Base-by-base conservation (phyloP, 2,797 vertebrate genomes). In the Sibirionetta formosa region DNA sequence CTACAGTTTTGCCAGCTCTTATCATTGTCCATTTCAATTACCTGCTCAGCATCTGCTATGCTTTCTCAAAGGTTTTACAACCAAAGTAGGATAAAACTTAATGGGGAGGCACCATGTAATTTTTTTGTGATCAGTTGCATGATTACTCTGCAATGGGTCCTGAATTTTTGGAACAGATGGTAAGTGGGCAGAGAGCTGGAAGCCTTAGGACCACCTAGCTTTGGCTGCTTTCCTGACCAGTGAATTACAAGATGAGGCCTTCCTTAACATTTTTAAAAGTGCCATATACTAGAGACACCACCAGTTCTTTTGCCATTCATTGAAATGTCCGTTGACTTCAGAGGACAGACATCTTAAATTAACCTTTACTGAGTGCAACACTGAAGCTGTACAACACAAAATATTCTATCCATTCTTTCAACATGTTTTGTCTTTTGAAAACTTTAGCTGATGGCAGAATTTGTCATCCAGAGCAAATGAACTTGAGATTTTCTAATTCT, bases 161-260 rank as follows among this genome's bases (percentile, higher is more conserved):
- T 73, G 81, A 73, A 90, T 90, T 87, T 89, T 87, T 89, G 48
- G 72, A 94, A 77, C 88, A 97, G 83, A 96, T 93, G 90, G 90
- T 54, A 79, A 73, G 93, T 93, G 71, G 86, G 92, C 71, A 96
- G 94, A 57, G 78, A 93, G 31, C 78, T 90, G 92, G 88, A 80
- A 90, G 83, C 81, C 86, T 89, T 57, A 82, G 82, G 94, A 94
- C 92, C 82, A 24, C 78, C 88, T 61, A 82, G 75, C 56, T 92
- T 95, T 87, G 86, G 69, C 91, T 93, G 71, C 78, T 93, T 93
- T 91, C 56, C 82, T 96, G 80, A 77, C 58, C 63, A 60, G 82
- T 82, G 63, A 61, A 84, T 92, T 88, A 75, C 91, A 90, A 88
- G 87, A 79, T 90, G 90, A 77, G 80, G 54, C 46, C 82, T 94